Percentiles rank a stretch among this genome's conserved stretches.
These are phyloP conservation scores for Girardinichthys multiradiatus DNA, from an alignment of 2,113 vertebrate species.

Conservation along the genomic window DNA sequence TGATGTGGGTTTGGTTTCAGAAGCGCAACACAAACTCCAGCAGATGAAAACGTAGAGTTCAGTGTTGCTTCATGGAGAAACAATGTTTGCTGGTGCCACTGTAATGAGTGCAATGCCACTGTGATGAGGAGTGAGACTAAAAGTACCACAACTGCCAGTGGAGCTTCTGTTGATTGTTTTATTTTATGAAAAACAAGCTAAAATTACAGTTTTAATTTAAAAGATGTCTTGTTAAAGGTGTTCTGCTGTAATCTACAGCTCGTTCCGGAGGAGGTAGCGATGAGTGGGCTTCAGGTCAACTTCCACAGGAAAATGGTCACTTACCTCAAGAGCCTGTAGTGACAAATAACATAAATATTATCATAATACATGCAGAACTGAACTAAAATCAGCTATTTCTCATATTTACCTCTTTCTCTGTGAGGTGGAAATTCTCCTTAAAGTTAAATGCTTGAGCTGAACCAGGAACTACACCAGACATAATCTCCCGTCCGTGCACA, in stretches of 20 bases:
- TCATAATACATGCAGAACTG: not conserved
- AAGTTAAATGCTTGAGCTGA: conserved; percentile 87
- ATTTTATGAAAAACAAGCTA: conserved; percentile 10
- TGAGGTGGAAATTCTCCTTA: conserved; percentile 78
- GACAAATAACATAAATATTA: not conserved
- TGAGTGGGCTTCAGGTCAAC: conserved; percentile 81
- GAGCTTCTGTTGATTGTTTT: not conserved
- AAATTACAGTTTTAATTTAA: conserved; percentile 15
- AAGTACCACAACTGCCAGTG: conserved; percentile 11
- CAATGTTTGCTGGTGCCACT: conserved; percentile 18
- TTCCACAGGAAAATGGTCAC: conserved; percentile 91
- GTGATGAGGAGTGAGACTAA: conserved; percentile 1
- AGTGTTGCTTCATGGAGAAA: conserved; percentile 37
- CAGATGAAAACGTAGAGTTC: conserved; percentile 25
- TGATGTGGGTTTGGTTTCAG: conserved; percentile 67
- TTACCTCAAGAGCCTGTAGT: conserved; percentile 84
- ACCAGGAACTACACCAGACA: conserved; percentile 72
- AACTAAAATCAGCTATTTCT: not conserved
- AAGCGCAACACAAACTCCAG: conserved; percentile 29
- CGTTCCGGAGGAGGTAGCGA: conserved; percentile 73
- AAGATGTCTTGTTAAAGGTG: not conserved
- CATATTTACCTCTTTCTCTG: conserved; percentile 77
- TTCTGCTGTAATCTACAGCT: conserved; percentile 66
- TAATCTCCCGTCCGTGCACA: conserved; percentile 80
- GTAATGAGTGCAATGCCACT: not conserved